These are phyloP conservation scores for Rhamnusium bicolor DNA, from an alignment of 2,888 invertebrate genomes.

Conservation along the genomic window DNA sequence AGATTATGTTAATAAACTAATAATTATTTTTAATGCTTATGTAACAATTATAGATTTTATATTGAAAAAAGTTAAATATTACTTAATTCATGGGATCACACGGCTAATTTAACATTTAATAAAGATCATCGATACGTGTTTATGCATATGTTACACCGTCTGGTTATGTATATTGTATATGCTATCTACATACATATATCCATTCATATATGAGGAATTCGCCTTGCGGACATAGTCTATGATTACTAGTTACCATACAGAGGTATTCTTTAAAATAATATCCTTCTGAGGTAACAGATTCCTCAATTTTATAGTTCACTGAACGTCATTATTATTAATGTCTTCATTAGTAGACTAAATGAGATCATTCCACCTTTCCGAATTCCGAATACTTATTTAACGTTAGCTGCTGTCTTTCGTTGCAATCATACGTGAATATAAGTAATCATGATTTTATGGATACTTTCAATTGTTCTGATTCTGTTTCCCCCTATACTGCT, in stretches of 20 bases:
- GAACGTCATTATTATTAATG: too few species aligned
- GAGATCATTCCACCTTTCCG: too few species aligned
- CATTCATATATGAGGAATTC: not conserved
- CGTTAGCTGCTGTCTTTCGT: too few species aligned
- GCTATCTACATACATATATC: too few species aligned
- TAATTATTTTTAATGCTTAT: not conserved
- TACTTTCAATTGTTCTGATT: too few species aligned
- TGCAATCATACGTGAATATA: too few species aligned
- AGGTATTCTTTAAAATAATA: not conserved
- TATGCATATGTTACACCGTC: not conserved
- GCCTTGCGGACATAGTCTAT: not conserved
- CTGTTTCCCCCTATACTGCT: too few species aligned
- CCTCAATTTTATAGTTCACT: too few species aligned
- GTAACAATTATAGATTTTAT: not conserved
- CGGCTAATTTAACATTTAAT: not conserved
- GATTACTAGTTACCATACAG: not conserved
- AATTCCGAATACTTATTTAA: too few species aligned
- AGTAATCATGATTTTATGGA: too few species aligned
- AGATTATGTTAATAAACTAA: not conserved
- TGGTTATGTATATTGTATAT: not conserved
- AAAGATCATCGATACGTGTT: not conserved
- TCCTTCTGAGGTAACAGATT: not conserved
- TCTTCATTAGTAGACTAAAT: too few species aligned
- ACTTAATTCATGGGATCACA: not conserved
- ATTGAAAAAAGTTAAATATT: not conserved